Evolutionary conservation across 2,113 vertebrate species (phyloP), one percentile per base, ranked within the genome.

Genomic region (Alligator mississippiensis): DNA sequence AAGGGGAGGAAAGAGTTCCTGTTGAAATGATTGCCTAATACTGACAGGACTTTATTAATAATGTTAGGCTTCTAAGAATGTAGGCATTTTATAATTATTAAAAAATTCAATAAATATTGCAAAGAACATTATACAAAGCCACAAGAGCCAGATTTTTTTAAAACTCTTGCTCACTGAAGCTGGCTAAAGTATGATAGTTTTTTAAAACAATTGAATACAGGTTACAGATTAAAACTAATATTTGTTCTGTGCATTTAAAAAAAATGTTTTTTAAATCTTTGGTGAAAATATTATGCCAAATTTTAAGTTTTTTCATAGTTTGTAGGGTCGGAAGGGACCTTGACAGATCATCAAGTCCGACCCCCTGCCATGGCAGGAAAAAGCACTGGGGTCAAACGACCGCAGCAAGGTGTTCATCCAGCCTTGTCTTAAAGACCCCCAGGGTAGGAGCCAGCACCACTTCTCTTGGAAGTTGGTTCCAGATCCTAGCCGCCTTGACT

Each of bases 41-140:
- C 68, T 94, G 88, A 88, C 30, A 68, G 61, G 47, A 87, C 87
- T 63, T 80, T 63, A 9, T 90, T 84, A 60, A 78, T 59, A 72
- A 62, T 84, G n/a, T 62, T 7, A 66, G 84, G 60, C 18, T 84
- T 38, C 68, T 93, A 83, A 38, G 38, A 92, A n/a, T 60, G 19
- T 28, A 90, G 72, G 77, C 83, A 85, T 68, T 54, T 79, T 81
- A 15, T 9, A 47, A 21, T 75, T 92, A 38, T 79, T 80, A 81
- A 59, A 88, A 93, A 93, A 58, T 58, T 79, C 90, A 87, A 77
- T 47, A 85, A 89, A 90, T 77, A 77, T 87, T 93, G 38, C 30
- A 68, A 13, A 25, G 92, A 87, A 89, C 87, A n/a, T 58, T 3
- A 3, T 12, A 4, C 4, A 76, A 79, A 85, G 77, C 55, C 17